These are phyloP conservation scores for Ochotona princeps DNA, from an alignment of 2,113 vertebrate species.

Conservation along the genomic window DNA sequence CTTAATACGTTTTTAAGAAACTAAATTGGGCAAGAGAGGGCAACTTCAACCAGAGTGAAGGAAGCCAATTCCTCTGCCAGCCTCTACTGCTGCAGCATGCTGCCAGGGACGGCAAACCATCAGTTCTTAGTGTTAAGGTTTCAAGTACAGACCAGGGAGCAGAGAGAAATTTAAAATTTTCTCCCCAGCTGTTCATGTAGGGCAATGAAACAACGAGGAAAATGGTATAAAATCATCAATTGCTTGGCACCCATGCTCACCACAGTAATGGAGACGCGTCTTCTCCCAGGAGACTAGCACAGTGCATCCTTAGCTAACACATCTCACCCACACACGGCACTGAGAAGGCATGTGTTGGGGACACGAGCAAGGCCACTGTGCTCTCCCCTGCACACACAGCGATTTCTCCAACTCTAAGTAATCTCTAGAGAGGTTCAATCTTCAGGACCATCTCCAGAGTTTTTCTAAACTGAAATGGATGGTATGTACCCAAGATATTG, in stretches of 20 bases:
- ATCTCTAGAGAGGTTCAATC: neutral
- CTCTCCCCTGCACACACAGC: neutral
- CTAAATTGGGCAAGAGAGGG: neutral
- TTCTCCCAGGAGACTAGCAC: neutral
- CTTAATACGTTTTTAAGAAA: constrained; percentile 42
- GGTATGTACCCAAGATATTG: neutral
- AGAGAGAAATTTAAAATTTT: neutral
- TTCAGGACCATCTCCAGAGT: neutral
- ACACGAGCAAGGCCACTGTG: too few relatives aligned
- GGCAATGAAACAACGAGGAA: neutral
- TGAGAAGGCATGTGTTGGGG: too few relatives aligned
- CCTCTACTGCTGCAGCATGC: neutral
- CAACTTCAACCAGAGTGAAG: neutral
- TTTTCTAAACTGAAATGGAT: constrained; percentile 37
- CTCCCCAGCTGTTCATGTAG: neutral
- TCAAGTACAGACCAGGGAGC: neutral
- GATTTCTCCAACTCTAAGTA: neutral
- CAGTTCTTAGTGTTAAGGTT: neutral
- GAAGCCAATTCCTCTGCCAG: neutral
- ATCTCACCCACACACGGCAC: too few relatives aligned
- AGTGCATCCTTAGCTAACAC: neutral
- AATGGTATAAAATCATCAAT: neutral
- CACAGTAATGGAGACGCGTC: neutral
- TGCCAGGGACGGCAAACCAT: neutral
- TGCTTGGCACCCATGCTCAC: neutral